These are phyloP conservation scores for Schizotus pectinicornis DNA, from an alignment of 2,888 invertebrate species.

Conservation along the genomic window DNA sequence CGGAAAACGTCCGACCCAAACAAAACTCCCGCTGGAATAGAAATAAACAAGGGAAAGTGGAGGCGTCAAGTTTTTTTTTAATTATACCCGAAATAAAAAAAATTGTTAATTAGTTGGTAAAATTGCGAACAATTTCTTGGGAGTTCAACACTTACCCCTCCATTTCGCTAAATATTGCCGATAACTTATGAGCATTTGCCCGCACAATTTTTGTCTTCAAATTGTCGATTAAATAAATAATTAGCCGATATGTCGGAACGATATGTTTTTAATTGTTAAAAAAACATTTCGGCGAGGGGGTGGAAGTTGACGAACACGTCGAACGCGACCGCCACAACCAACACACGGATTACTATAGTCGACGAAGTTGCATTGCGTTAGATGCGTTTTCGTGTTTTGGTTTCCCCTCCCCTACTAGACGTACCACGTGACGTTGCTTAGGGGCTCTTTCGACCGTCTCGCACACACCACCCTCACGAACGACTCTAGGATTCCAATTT, in stretches of 20 bases:
- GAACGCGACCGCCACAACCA: conserved; percentile 13
- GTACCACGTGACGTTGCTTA: conserved; percentile 24
- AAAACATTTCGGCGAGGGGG: neutral
- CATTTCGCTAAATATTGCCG: neutral
- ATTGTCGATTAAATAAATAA: conserved; percentile 2
- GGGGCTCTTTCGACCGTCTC: conserved; percentile 10
- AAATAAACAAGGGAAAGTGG: neutral
- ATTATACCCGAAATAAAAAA: neutral
- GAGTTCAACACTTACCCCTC: conserved; percentile 14
- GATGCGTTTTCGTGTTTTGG: conserved; percentile 31
- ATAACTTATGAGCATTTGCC: neutral
- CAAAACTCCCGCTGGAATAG: conserved; percentile 7
- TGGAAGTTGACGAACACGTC: neutral
- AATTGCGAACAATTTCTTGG: neutral
- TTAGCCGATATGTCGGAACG: neutral
- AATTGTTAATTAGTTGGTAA: neutral
- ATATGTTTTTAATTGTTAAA: conserved; percentile 1
- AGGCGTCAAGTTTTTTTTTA: neutral
- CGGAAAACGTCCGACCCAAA: conserved; percentile 32
- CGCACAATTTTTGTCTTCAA: neutral
- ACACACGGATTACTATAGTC: conserved; percentile 15
- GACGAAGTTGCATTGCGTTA: conserved; percentile 24
- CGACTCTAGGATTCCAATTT: conserved; percentile 6
- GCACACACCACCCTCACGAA: conserved; percentile 6
- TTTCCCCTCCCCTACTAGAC: conserved; percentile 28